Evolutionary conservation across 2,888 invertebrate species (phyloP).

Genomic region (Chloroclystis v-ata): DNA sequence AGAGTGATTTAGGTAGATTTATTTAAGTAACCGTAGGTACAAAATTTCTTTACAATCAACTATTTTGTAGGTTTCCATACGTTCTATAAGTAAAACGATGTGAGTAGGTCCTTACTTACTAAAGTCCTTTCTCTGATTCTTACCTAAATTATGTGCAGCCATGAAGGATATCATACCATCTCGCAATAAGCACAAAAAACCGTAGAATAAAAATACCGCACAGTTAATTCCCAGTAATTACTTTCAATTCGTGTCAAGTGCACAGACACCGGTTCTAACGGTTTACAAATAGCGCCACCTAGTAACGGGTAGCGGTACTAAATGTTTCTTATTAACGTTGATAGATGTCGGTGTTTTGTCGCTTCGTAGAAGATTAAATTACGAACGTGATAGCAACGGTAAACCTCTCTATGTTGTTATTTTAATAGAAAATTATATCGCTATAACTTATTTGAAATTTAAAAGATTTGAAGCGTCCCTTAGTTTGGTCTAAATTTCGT

Average conservation of each 20-base stretch:
- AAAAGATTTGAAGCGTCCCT: too few relatives aligned
- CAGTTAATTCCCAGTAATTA: slow-evolving; percentile 15
- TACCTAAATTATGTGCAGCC: background rate
- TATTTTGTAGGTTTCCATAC: too few relatives aligned
- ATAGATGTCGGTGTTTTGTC: slow-evolving; percentile 50
- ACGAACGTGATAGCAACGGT: background rate
- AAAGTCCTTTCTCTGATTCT: too few relatives aligned
- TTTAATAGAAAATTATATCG: too few relatives aligned
- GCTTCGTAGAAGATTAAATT: slow-evolving; percentile 16
- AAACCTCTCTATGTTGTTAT: background rate
- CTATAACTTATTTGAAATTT: too few relatives aligned
- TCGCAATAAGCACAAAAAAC: slow-evolving; percentile 1
- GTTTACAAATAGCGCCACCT: slow-evolving; percentile 58
- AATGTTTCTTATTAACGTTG: slow-evolving; percentile 46
- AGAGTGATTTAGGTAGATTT: too few relatives aligned
- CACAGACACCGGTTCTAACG: slow-evolving; percentile 22
- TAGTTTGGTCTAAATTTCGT: too few relatives aligned
- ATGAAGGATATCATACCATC: background rate
- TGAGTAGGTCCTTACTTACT: too few relatives aligned
- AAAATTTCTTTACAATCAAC: too few relatives aligned
- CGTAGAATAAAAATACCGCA: slow-evolving; percentile 1
- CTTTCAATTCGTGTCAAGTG: slow-evolving; percentile 20
- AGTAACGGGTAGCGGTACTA: slow-evolving; percentile 65
- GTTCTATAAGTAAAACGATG: too few relatives aligned
- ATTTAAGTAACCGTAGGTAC: too few relatives aligned